Percentiles rank a stretch among this genome's conserved stretches.
Conservation (phyloP, 2,113 vertebrate species). For the Gulo gulo region DNA sequence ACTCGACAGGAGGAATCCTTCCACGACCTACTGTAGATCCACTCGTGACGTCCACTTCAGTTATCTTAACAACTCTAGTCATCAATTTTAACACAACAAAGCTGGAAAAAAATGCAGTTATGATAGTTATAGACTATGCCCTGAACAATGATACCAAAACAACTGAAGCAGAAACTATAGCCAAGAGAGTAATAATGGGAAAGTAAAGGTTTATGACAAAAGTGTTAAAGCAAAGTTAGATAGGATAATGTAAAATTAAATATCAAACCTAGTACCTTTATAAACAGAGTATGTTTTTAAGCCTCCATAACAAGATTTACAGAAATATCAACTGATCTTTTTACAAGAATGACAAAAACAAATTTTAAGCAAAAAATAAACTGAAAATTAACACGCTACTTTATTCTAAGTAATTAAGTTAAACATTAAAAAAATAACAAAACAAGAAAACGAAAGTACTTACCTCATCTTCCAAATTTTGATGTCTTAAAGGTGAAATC, state of each 20-base stretch:
- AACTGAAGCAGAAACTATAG: neutral
- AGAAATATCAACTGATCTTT: neutral
- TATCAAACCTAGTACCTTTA: neutral
- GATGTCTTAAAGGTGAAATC: neutral
- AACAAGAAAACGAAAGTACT: neutral
- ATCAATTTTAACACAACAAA: neutral
- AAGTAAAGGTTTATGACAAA: constrained; percentile 8
- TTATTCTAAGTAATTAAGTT: neutral
- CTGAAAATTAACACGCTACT: neutral
- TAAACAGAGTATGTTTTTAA: neutral
- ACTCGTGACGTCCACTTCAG: neutral
- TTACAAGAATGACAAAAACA: neutral
- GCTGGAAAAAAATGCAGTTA: neutral
- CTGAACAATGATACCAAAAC: neutral
- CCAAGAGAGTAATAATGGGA: neutral
- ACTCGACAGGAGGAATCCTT: neutral
- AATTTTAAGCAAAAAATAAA: neutral
- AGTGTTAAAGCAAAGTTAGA: neutral
- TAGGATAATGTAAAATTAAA: neutral
- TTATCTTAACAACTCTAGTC: neutral
- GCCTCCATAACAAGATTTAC: neutral
- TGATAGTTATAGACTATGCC: no score
- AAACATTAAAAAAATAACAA: neutral
- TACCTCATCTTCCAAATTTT: neutral
- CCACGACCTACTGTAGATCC: neutral